Base-by-base conservation (phyloP, 2,888 invertebrate genomes). In the Pterostichus madidus region DNA sequence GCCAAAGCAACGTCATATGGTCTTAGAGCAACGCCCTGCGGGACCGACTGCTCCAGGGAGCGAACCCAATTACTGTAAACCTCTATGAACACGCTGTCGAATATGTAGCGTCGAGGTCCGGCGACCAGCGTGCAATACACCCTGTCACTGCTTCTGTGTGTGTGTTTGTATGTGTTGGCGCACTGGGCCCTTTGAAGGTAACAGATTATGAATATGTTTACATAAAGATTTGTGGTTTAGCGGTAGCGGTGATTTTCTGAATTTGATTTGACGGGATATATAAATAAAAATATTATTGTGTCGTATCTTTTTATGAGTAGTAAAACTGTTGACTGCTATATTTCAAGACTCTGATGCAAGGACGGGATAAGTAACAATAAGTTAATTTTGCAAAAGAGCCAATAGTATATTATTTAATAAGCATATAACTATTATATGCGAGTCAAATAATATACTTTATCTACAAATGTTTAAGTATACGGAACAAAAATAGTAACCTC, bases 21-120 rank as follows among this genome's bases (percentile, higher is more conserved):
- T 39, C 11, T 71, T 13, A 71, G 31, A 71, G 71, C 71, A 71
- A 71, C 71, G 39, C 44, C 80, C 80, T 15, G 80, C 56, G 80
- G 80, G 80, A 80, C 17, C 53, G 15, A 56, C n/a, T 52, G 81
- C 81, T 81, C 81, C 61, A 24, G 81, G 81, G 81, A 81, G 44
- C 61, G 71, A 61, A 81, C 81, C 81, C 81, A 81, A 81, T 81
- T 81, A 81, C 81, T 59, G 81, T 75, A 81, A 80, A 80, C 80
- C 80, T 80, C 68, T 80, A 44, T 71, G 80, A 80, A 80, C 80
- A 80, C 80, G 68, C 44, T 64, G 80, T 68, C 80, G 52, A 56
- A 80, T 64, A 71, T 61, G 78, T 77, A 44, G 77, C 59, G 35
- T 35, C 35, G 35, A 5, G 13, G 49, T 49, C 49, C 49, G 49